phyloP scores from a whole-genome alignment of 2,888 invertebrate genomes.

The Lysandra coridon region DNA sequence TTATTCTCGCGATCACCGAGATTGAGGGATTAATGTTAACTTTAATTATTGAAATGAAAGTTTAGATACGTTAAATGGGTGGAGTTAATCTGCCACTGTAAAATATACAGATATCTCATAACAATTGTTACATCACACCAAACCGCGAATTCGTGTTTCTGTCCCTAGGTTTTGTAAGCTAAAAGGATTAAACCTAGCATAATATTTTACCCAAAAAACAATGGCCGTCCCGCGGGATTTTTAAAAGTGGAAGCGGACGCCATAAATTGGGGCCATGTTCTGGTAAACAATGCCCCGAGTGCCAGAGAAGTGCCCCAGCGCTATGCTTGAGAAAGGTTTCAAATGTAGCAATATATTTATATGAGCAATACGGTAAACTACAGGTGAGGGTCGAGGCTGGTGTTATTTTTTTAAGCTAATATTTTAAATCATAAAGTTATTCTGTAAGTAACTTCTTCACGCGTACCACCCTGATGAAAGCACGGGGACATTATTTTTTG shows the following conservation, averaged over 20 bases:
- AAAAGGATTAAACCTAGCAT: conserved; percentile 9
- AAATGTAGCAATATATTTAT: not conserved
- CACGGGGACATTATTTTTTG: no score
- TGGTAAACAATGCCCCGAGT: conserved; percentile 12
- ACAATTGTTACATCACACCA: not conserved
- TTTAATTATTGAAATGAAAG: no score
- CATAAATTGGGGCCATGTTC: conserved; percentile 8
- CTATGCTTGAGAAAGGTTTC: not conserved
- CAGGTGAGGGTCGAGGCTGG: no score
- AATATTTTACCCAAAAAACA: conserved; percentile 9
- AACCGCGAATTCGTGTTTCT: not conserved
- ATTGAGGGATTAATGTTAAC: no score
- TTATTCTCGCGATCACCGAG: no score
- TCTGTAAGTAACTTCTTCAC: no score
- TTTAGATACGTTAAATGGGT: no score
- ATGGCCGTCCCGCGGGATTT: conserved; percentile 10
- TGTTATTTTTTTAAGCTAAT: no score
- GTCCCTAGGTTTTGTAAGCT: not conserved
- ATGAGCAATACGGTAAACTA: not conserved
- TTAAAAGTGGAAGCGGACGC: conserved; percentile 22
- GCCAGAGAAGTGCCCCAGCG: not conserved
- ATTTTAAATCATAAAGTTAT: no score
- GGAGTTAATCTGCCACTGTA: no score
- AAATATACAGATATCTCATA: not conserved
- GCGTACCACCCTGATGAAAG: no score